Conservation (phyloP, 2,113 vertebrate species). For the Python bivittatus region DNA sequence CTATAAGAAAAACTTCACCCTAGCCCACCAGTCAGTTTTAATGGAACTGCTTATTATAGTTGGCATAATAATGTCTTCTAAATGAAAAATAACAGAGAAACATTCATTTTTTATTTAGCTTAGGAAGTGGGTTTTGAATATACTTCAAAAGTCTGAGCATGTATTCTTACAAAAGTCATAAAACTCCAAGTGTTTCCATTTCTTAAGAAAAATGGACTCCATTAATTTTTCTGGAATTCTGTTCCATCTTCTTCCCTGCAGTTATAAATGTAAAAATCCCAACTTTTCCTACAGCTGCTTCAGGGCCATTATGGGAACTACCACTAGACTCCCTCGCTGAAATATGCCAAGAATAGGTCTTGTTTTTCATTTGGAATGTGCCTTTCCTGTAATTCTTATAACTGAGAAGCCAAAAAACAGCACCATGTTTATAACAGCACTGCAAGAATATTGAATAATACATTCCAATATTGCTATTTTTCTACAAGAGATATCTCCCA, state of each 20-base stretch:
- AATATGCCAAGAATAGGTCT: background rate
- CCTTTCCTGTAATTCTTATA: constrained; percentile 19
- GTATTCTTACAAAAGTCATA: background rate
- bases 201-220: constrained; percentile 1
- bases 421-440: background rate
- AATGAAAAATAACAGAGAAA: background rate
- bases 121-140: background rate
- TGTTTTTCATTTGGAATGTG: background rate
- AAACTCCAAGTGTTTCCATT: constrained; percentile 2
- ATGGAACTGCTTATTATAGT: background rate
- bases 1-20: background rate
- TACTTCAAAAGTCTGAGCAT: background rate
- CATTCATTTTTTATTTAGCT: background rate
- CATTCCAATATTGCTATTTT: background rate
- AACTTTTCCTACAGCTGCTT: constrained; percentile 12
- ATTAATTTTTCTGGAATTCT: constrained; percentile 30
- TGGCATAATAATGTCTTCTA: background rate
- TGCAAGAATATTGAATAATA: background rate
- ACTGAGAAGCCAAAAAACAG: background rate
- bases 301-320: background rate
- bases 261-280: constrained; percentile 10
- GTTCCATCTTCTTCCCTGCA: background rate
- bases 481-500: background rate
- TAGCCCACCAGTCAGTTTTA: background rate
- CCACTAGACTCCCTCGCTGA: constrained; percentile 2